These are phyloP conservation scores for Stichodactyla helianthus DNA, from an alignment of 64 coral and sea anemone genomes.

Conservation along the genomic window DNA sequence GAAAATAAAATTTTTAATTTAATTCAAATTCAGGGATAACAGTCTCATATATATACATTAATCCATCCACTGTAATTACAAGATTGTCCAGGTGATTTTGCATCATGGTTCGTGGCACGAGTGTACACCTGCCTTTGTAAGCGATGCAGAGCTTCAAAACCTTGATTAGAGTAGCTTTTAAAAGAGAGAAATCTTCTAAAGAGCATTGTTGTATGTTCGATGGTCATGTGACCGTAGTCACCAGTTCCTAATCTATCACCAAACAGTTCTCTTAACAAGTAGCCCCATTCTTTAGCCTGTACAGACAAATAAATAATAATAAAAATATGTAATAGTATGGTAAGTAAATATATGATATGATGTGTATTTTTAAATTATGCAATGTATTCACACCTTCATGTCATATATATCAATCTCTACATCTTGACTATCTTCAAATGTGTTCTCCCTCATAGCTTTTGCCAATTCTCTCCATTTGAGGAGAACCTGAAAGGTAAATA, in stretches of 20 bases:
- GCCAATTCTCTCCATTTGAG: background rate
- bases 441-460: background rate
- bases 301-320: background rate
- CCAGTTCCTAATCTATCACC: slow-evolving; percentile 32
- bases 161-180: slow-evolving; percentile 34
- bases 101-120: slow-evolving; percentile 38
- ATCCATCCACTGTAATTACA: slow-evolving; percentile 13
- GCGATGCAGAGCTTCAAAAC: slow-evolving; percentile 43
- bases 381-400: background rate
- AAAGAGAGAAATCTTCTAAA: slow-evolving; percentile 21
- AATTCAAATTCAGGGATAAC: background rate
- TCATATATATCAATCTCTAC: slow-evolving; percentile 14
- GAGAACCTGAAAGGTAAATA: slow-evolving; percentile 1
- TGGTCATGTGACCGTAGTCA: slow-evolving; percentile 23
- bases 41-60: background rate
- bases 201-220: slow-evolving; percentile 40
- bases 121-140: slow-evolving; percentile 31
- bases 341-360: background rate
- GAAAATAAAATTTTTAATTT: background rate
- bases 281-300: slow-evolving; percentile 44
- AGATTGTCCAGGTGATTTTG: slow-evolving; percentile 21
- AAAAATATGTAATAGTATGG: too few relatives aligned
- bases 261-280: slow-evolving; percentile 29
- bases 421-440: slow-evolving; percentile 2
- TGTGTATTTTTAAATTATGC: too few relatives aligned